Percentiles rank a stretch among this genome's conserved stretches.
These are phyloP conservation scores for Exocentrus adspersus DNA, from an alignment of 2,888 invertebrate genomes.

Conservation along the genomic window DNA sequence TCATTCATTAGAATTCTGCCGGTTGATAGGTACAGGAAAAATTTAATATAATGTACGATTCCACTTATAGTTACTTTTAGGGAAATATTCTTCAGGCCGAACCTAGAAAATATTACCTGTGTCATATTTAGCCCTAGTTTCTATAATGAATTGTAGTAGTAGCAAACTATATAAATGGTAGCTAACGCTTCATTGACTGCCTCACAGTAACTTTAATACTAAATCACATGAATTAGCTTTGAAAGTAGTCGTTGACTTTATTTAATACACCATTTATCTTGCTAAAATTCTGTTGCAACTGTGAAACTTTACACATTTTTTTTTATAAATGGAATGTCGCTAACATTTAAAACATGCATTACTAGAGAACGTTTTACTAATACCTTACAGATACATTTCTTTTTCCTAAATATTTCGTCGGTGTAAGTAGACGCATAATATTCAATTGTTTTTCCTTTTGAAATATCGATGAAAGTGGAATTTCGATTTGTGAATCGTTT, in stretches of 20 bases:
- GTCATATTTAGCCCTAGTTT: not conserved
- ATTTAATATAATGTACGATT: not conserved
- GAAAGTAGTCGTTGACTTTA: conserved; percentile 3
- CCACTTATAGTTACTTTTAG: not conserved
- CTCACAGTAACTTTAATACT: not conserved
- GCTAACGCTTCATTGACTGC: not conserved
- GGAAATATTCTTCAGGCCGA: not conserved
- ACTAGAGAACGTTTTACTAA: not conserved
- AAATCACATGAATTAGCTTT: conserved; percentile 13
- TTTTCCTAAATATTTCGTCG: not conserved
- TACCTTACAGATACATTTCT: not conserved
- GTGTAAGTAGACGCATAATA: not conserved
- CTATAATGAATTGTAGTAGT: not conserved
- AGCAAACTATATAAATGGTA: not conserved
- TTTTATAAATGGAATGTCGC: conserved; percentile 15
- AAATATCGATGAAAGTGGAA: too few species aligned
- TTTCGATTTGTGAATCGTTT: too few species aligned
- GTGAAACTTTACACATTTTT: not conserved
- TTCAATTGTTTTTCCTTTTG: too few species aligned
- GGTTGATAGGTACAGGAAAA: not conserved
- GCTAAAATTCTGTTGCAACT: not conserved
- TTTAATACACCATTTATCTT: not conserved
- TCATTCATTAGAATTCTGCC: conserved; percentile 19
- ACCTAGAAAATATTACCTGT: not conserved
- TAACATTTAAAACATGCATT: conserved; percentile 16